Percentiles rank a stretch among this genome's conserved stretches.
phyloP scores from a whole-genome alignment of 1,140 invertebrate genomes.

The Heliconius congener region DNA sequence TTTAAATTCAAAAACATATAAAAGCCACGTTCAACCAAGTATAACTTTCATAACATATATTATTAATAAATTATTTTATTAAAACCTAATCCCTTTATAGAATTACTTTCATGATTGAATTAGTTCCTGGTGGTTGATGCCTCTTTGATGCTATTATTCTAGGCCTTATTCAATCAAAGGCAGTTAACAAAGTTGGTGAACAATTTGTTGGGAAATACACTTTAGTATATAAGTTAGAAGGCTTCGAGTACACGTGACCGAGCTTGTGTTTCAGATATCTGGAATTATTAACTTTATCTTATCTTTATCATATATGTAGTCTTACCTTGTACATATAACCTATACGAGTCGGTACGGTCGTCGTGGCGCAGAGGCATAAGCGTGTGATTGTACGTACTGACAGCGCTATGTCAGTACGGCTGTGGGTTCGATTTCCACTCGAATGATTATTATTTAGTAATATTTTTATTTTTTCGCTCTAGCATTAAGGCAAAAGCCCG shows the following conservation, averaged over 20 bases:
- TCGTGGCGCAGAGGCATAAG: too few relatives aligned
- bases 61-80: neutral
- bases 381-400: too few relatives aligned
- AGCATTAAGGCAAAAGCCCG: too few relatives aligned
- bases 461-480: too few relatives aligned
- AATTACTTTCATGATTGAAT: slow-evolving; percentile 4
- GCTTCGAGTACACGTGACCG: neutral
- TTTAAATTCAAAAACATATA: too few relatives aligned
- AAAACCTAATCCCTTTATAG: neutral
- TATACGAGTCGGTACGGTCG: too few relatives aligned
- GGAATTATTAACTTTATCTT: neutral
- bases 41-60: neutral
- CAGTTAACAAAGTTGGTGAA: slow-evolving; percentile 5
- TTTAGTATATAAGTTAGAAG: slow-evolving; percentile 2
- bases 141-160: slow-evolving; percentile 7
- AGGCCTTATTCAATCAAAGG: slow-evolving; percentile 3
- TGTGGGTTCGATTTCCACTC: too few relatives aligned
- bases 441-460: too few relatives aligned
- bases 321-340: too few relatives aligned
- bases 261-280: neutral
- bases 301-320: too few relatives aligned
- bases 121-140: slow-evolving; percentile 5
- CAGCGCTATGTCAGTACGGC: too few relatives aligned
- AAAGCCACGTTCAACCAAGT: too few relatives aligned
- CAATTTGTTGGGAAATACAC: neutral